A percentile compares a stretch with the other conserved stretches of the same genome.
Conservation (phyloP, 2,888 invertebrate species). For the Tipula unca region DNA sequence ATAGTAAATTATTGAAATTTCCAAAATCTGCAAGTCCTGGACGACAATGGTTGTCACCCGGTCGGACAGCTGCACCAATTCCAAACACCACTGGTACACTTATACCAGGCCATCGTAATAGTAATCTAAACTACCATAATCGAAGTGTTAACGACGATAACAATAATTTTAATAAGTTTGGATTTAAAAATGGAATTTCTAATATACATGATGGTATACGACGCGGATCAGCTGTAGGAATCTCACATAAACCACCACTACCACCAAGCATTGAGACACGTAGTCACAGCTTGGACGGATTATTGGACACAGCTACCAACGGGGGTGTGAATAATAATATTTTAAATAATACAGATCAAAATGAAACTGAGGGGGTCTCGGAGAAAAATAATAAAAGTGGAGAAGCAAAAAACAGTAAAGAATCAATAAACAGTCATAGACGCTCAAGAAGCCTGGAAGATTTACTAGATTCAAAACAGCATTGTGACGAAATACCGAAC, state of each 20-base stretch:
- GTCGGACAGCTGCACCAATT: slow-evolving; percentile 2
- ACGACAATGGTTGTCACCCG: slow-evolving; percentile 47
- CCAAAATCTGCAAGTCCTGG: slow-evolving; percentile 59
- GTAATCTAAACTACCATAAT: slow-evolving; percentile 33
- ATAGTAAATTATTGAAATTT: slow-evolving; percentile 43
- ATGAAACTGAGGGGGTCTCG: slow-evolving; percentile 25
- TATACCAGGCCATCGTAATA: not conserved
- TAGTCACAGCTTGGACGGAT: slow-evolving; percentile 54
- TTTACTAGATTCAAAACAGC: slow-evolving; percentile 43
- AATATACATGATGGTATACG: slow-evolving; percentile 32
- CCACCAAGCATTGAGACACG: slow-evolving; percentile 40
- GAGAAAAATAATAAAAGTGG: not conserved
- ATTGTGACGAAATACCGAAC: slow-evolving; percentile 33
- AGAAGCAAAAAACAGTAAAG: slow-evolving; percentile 25
- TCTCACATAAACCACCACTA: slow-evolving; percentile 38
- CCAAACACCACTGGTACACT: slow-evolving; percentile 25
- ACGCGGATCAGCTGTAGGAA: slow-evolving; percentile 37
- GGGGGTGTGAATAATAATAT: not conserved
- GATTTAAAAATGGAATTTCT: slow-evolving; percentile 31
- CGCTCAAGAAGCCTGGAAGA: slow-evolving; percentile 57
- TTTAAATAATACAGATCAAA: slow-evolving; percentile 24
- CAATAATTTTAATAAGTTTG: slow-evolving; percentile 19
- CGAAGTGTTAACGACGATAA: not conserved
- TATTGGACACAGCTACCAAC: slow-evolving; percentile 41
- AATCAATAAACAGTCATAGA: slow-evolving; percentile 34